These are phyloP conservation scores for Epinotia bilunana DNA, from an alignment of 2,888 invertebrate genomes.

Conservation along the genomic window DNA sequence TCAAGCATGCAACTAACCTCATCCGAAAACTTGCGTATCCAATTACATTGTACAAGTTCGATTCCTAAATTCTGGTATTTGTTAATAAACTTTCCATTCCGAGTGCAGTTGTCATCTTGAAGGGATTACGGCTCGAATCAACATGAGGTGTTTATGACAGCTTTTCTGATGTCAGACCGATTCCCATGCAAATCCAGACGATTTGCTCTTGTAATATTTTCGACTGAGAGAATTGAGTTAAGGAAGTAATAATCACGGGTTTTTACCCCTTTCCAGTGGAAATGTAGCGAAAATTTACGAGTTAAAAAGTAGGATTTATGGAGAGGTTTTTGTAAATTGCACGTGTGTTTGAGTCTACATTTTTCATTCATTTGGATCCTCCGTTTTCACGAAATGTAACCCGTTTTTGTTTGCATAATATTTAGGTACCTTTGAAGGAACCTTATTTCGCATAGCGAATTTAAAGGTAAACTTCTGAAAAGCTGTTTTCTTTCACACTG, in stretches of 20 bases:
- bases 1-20: neutral
- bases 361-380: neutral
- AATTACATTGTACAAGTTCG: neutral
- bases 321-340: neutral
- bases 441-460: constrained; percentile 3
- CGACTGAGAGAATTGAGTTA: constrained; percentile 57
- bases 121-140: constrained; percentile 46
- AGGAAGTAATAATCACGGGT: constrained; percentile 65
- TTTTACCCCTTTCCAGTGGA: constrained; percentile 56
- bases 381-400: neutral
- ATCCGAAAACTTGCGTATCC: neutral
- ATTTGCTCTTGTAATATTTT: constrained; percentile 75
- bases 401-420: neutral
- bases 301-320: neutral
- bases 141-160: constrained; percentile 67
- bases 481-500: constrained; percentile 18
- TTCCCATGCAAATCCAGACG: constrained; percentile 76
- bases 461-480: neutral
- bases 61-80: constrained; percentile 5
- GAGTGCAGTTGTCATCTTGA: constrained; percentile 22
- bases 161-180: constrained; percentile 67
- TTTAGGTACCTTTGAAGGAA: neutral
- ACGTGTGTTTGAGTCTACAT: neutral
- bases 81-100: constrained; percentile 8
- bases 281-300: constrained; percentile 41